A percentile compares a stretch with the other conserved stretches of the same genome.
Evolutionary conservation across 2,888 invertebrate genomes (phyloP).

Genomic region (Hemistola chrysoprasaria): DNA sequence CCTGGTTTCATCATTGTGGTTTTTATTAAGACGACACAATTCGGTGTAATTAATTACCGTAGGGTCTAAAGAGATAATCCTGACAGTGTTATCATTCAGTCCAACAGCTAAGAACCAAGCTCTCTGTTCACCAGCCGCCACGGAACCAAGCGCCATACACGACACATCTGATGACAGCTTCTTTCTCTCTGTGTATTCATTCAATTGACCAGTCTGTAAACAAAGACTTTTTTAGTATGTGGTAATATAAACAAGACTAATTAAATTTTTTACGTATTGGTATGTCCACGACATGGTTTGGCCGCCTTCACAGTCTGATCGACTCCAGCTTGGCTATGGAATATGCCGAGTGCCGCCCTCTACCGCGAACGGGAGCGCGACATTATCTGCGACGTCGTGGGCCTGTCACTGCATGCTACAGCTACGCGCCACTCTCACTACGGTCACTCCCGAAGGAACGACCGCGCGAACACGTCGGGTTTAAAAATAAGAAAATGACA

Average conservation of each 20-base stretch:
- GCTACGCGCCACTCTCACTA: conserved; percentile 72
- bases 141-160: conserved; percentile 98
- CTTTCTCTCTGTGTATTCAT: conserved; percentile 98
- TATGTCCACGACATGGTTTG: conserved; percentile 87
- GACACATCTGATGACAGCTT: conserved; percentile 98
- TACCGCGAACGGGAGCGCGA: conserved; percentile 73
- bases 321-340: conserved; percentile 88
- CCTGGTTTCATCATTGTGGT: conserved; percentile 74
- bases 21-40: background rate
- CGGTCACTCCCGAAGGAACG: conserved; percentile 51
- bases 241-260: conserved; percentile 5
- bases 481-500: conserved; percentile 4
- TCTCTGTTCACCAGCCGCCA: conserved; percentile 96
- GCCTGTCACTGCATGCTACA: conserved; percentile 75
- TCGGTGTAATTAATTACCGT: conserved; percentile 76
- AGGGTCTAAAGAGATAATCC: conserved; percentile 98
- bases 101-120: conserved; percentile 98
- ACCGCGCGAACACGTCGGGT: conserved; percentile 62
- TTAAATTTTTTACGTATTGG: conserved; percentile 8
- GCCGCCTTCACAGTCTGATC: conserved; percentile 85
- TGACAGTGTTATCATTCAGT: conserved; percentile 96
- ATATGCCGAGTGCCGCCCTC: conserved; percentile 85
- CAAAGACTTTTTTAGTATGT: conserved; percentile 17
- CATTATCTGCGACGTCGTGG: conserved; percentile 85
- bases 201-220: conserved; percentile 96